Percentiles rank a stretch among this genome's conserved stretches.
These are phyloP conservation scores for Gadopsis bispinosus DNA, from an alignment of 2,797 vertebrate species.

Conservation along the genomic window DNA sequence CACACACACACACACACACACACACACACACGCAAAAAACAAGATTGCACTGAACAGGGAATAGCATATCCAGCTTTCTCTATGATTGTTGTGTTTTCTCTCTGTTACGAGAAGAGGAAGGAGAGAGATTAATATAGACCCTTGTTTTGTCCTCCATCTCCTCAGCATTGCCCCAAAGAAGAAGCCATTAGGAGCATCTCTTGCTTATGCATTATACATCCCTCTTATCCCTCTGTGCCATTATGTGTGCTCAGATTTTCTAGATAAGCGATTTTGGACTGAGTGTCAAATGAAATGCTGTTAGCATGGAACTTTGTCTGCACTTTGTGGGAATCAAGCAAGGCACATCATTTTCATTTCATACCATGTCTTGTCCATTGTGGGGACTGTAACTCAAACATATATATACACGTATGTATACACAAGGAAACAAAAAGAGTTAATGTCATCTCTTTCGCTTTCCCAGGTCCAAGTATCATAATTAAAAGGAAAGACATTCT, in stretches of 20 bases:
- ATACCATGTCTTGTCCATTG: slow-evolving; percentile 19
- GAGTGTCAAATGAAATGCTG: slow-evolving; percentile 77
- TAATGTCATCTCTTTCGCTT: not conserved
- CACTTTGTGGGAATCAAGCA: slow-evolving; percentile 63
- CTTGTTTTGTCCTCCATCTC: slow-evolving; percentile 70
- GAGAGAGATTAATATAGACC: slow-evolving; percentile 61
- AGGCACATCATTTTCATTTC: slow-evolving; percentile 49
- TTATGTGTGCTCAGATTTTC: slow-evolving; percentile 82
- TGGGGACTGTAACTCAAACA: slow-evolving; percentile 20
- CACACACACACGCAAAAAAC: slow-evolving; percentile 40
- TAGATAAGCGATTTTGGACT: slow-evolving; percentile 82
- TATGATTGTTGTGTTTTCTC: slow-evolving; percentile 61
- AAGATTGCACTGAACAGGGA: slow-evolving; percentile 54
- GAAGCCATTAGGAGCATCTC: slow-evolving; percentile 80
- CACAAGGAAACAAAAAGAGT: not conserved
- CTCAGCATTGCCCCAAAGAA: slow-evolving; percentile 75
- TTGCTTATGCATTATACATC: slow-evolving; percentile 83
- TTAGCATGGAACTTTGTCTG: slow-evolving; percentile 67
- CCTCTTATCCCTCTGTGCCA: slow-evolving; percentile 75
- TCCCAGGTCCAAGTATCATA: slow-evolving; percentile 13
- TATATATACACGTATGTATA: not conserved
- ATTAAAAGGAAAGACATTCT: slow-evolving; percentile 47
- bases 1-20: slow-evolving; percentile 18
- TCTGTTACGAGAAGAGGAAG: slow-evolving; percentile 57
- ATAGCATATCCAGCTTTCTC: slow-evolving; percentile 62